Evolutionary conservation across 2,797 vertebrate species (phyloP), one percentile per base, ranked within the genome.

Genomic region (Macropus fuliginosus): DNA sequence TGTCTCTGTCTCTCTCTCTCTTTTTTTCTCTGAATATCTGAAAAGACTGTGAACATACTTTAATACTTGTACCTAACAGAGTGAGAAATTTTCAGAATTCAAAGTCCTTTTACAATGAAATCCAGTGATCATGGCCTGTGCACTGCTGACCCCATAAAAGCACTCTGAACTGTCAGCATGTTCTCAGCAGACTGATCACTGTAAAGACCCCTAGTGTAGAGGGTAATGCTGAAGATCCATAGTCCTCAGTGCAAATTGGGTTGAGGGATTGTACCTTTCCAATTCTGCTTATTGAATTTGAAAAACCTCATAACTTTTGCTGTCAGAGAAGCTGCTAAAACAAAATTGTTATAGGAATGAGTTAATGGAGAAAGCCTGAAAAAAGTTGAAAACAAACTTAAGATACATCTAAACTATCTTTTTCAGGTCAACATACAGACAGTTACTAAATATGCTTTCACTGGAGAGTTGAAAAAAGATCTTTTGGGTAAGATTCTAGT

Each of bases 301-400:
- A 98, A 98, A 98, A 97, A 94, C 90, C 96, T 96, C 97, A 95
- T 98, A 98, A 97, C 96, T 98, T 98, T 98, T 97, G 96, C 98
- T 98, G 96, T 98, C 97, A 98, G 93, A 14, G 55, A 81, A 24
- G 90, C 93, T 96, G 96, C 91, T 98, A 55, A 94, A 97, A 97
- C 87, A 97, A 95, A 90, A 95, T 66, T 94, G 27, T 96, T 97
- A 56, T 0, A 98, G 92, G 95, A 97, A 98, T 9, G 96, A 97
- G 95, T 98, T 98, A 96, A 95, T 96, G 97, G 95, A 89, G 93
- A 97, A 96, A 93, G 89, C 93, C 27, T 74, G 55, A 97, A 74
- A 96, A 95, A 91, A 93, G 91, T 97, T 97, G 24, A 97, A 98
- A 98, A 96, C 97, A 91, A 97, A 98, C 93, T 31, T 10, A 97